These are phyloP conservation scores for Psilopogon haemacephalus DNA, from an alignment of 2,113 vertebrate species.

Conservation along the genomic window DNA sequence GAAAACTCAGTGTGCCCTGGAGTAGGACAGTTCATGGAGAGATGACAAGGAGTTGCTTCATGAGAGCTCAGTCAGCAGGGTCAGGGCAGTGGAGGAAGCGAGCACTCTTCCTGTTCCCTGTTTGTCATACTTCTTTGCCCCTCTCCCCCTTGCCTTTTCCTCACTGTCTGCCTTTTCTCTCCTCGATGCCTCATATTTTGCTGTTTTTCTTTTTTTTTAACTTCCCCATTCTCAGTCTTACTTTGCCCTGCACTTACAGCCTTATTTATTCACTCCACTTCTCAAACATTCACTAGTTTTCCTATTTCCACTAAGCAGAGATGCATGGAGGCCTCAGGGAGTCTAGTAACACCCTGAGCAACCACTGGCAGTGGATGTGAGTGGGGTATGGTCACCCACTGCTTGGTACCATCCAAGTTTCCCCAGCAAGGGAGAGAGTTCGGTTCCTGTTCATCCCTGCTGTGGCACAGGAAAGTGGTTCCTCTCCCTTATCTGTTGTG, in stretches of 20 bases:
- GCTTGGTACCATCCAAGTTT: neutral
- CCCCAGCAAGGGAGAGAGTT: accelerated
- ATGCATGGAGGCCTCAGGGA: neutral
- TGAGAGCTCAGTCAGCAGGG: neutral
- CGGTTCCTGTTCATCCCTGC: neutral
- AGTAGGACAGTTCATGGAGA: neutral
- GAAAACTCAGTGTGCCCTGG: neutral
- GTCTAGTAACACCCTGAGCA: neutral
- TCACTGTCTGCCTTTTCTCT: neutral
- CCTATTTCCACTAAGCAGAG: neutral
- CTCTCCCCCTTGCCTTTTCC: neutral
- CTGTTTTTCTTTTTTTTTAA: neutral
- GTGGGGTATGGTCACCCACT: neutral
- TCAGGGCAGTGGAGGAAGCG: neutral
- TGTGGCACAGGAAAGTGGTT: neutral
- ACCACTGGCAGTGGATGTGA: neutral
- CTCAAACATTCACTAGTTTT: neutral
- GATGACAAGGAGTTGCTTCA: neutral
- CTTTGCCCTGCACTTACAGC: neutral
- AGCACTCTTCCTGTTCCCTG: neutral
- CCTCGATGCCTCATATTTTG: neutral
- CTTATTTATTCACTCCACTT: neutral
- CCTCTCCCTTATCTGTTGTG: neutral
- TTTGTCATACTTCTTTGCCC: neutral
- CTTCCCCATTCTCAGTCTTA: neutral